Evolutionary conservation across 2,888 invertebrate species (phyloP), one percentile per base, ranked within the genome.

Genomic region (Luperina nickerlii): DNA sequence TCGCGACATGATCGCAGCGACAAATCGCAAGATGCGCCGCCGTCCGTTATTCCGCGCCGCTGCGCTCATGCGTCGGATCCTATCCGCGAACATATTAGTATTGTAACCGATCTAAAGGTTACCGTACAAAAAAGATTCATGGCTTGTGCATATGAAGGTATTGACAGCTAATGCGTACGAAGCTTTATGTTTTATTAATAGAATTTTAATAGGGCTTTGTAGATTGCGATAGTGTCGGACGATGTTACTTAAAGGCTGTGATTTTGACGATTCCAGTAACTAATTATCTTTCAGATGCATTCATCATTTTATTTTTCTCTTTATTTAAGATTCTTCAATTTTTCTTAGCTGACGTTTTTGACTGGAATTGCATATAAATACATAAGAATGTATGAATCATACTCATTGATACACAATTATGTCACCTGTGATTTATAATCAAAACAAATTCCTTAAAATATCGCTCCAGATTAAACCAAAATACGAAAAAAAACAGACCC

Each of bases 1-100:
- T 94, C 93, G 88, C 90, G 90, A 92, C 92, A 92, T 89, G 93
- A 94, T 94, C 92, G 91, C 91, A 90, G 91, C 92, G 94, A 94
- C 94, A 95, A 95, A 95, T 94, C 92, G 95, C 93, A 89, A 92
- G 88, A 88, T 90, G 92, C 90, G 90, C 84, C 87, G 84, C 76
- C 83, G 89, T 85, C 84, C 74, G 90, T 90, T 89, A 90, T 93
- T 93, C 92, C 91, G 92, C 93, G 87, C 90, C 91, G 90, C 79
- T 93, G 95, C 91, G 84, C 87, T 77, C 88, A 88, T 86, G 90
- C 89, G 90, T 89, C 89, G 74, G 85, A 88, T 88, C 89, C 88
- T 88, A 89, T 89, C 78, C 85, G 74, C 81, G 87, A 85, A 88
- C 92, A 87, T 89, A 91, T 92, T 90, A 90, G 90, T 90, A 92